Conservation (phyloP, 1,140 invertebrate genomes). For the Drosophila santomea region DNA sequence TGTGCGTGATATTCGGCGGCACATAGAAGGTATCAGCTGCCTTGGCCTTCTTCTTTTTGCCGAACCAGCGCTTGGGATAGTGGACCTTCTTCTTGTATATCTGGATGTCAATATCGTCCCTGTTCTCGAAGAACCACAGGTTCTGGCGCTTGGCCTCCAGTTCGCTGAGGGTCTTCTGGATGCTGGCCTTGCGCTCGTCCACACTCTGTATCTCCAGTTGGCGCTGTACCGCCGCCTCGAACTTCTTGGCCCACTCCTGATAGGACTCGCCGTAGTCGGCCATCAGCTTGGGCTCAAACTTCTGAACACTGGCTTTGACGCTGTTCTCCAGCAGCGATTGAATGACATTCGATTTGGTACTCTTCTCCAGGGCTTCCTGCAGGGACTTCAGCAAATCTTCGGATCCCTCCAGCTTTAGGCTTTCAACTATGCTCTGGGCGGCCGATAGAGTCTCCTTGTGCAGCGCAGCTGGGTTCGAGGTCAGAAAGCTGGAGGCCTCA, state of each 20-base stretch:
- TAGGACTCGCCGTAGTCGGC: constrained; percentile 85
- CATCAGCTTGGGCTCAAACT: constrained; percentile 86
- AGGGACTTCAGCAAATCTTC: constrained; percentile 19
- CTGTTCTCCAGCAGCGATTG: constrained; percentile 25
- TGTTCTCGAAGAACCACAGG: constrained; percentile 92
- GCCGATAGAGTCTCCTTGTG: constrained; percentile 80
- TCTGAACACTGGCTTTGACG: constrained; percentile 84
- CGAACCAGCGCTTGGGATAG: constrained; percentile 85
- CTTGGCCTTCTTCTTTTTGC: constrained; percentile 85
- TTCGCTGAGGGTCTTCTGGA: constrained; percentile 87
- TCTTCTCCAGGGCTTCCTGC: constrained; percentile 22
- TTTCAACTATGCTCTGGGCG: constrained; percentile 62
- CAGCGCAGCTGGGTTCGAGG: constrained; percentile 5
- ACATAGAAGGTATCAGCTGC: constrained; percentile 87
- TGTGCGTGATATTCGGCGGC: constrained; percentile 87
- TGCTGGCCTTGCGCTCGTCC: constrained; percentile 85
- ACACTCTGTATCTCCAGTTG: constrained; percentile 28
- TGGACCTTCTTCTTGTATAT: constrained; percentile 87
- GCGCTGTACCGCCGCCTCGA: constrained; percentile 30
- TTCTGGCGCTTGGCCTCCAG: constrained; percentile 88
- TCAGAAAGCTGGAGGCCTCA: constrained; percentile 74
- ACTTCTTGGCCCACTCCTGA: constrained; percentile 42
- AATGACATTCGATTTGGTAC: constrained; percentile 20
- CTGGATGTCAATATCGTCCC: constrained; percentile 89
- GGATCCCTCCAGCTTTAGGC: constrained; percentile 13